Evolutionary conservation across 1,140 invertebrate species (phyloP).

Genomic region (Scaptomyza graminum): DNA sequence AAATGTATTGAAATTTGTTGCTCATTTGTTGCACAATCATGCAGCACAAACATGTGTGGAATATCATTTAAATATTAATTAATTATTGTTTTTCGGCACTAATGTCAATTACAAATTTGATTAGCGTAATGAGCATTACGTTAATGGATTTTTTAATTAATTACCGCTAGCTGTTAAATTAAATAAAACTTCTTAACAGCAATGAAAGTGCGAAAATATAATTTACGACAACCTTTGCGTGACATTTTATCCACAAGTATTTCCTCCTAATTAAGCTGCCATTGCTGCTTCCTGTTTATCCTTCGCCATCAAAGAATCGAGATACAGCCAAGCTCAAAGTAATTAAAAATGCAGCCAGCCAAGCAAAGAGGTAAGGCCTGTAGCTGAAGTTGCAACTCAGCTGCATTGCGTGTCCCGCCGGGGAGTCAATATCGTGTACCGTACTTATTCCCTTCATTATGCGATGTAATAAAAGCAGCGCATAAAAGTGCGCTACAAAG

Average conservation of each 20-base stretch:
- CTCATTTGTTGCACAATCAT: conserved; percentile 23
- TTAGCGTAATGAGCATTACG: conserved; percentile 20
- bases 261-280: conserved; percentile 53
- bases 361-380: not conserved
- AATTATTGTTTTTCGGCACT: conserved; percentile 1
- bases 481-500: conserved; percentile 54
- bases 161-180: not conserved
- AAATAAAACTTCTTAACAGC: not conserved
- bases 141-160: conserved; percentile 25
- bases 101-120: conserved; percentile 22
- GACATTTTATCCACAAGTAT: conserved; percentile 34
- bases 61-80: conserved; percentile 27
- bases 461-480: conserved; percentile 45
- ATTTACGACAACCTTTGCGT: conserved; percentile 15
- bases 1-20: conserved; percentile 14
- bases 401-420: conserved; percentile 1
- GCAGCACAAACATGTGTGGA: conserved; percentile 6
- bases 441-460: conserved; percentile 60
- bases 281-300: conserved; percentile 51
- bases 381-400: not conserved
- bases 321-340: conserved; percentile 28
- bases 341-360: conserved; percentile 48
- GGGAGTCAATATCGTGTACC: conserved; percentile 50
- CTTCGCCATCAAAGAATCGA: conserved; percentile 29
- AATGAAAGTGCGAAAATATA: not conserved